These are phyloP conservation scores for Chamaea fasciata DNA, from an alignment of 2,113 vertebrate genomes.

Conservation along the genomic window DNA sequence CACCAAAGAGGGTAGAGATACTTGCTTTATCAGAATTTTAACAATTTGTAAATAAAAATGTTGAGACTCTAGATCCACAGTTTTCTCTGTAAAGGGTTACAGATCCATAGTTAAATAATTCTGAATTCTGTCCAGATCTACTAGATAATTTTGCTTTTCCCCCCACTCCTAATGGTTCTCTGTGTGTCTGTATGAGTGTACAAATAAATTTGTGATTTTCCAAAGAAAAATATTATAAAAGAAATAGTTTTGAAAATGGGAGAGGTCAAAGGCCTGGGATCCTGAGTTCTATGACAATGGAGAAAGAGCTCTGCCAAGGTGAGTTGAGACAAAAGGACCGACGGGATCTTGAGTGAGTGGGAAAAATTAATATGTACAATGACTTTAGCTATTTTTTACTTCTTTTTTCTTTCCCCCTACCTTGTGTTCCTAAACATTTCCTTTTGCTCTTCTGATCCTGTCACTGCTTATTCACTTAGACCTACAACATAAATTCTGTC, in stretches of 20 bases:
- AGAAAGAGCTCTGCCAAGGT: not conserved
- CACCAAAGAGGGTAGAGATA: not conserved
- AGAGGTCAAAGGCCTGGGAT: not conserved
- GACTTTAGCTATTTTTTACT: not conserved
- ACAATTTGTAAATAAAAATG: not conserved
- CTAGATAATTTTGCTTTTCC: not conserved
- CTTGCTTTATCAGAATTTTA: not conserved
- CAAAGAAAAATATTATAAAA: not conserved
- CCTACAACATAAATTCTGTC: not conserved
- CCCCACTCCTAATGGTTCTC: accelerated
- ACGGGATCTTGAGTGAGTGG: not conserved
- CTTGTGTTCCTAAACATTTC: not conserved
- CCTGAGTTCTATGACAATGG: not conserved
- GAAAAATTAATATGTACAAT: not conserved
- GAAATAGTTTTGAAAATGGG: not conserved
- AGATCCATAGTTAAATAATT: not conserved
- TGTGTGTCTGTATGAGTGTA: not conserved
- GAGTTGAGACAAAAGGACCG: not conserved
- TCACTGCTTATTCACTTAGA: not conserved
- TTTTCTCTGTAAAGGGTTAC: not conserved
- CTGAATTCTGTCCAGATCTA: not conserved
- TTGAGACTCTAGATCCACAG: not conserved
- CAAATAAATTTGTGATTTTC: not conserved
- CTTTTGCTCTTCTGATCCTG: not conserved
- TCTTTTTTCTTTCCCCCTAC: no score